These are phyloP conservation scores for Sitophilus oryzae DNA, from an alignment of 1,140 invertebrate species.

Conservation along the genomic window DNA sequence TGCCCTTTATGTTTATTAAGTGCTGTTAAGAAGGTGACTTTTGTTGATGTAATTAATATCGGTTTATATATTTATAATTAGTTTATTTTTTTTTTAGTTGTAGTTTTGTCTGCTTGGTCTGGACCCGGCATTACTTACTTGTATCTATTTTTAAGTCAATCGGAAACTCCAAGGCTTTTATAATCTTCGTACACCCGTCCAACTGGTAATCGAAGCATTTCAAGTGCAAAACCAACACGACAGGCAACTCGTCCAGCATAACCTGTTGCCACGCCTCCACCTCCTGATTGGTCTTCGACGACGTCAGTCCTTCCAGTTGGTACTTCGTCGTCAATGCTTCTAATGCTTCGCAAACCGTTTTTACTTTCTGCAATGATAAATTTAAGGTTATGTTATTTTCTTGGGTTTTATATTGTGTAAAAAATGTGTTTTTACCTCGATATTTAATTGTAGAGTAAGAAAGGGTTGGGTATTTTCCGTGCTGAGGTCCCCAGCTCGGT, in stretches of 20 bases:
- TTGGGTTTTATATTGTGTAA: too few relatives aligned
- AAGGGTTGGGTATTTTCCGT: conserved; percentile 87
- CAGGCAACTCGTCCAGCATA: conserved; percentile 78
- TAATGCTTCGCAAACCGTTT: conserved; percentile 76
- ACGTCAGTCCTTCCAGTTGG: conserved; percentile 77
- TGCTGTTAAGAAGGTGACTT: too few relatives aligned
- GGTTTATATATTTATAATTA: too few relatives aligned
- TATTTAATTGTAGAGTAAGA: conserved; percentile 88
- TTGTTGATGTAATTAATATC: too few relatives aligned
- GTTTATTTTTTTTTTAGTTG: too few relatives aligned
- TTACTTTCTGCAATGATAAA: conserved; percentile 61
- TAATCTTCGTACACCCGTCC: conserved; percentile 82
- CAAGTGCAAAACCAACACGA: conserved; percentile 79
- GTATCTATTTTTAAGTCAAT: conserved; percentile 84
- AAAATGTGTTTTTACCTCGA: conserved; percentile 85
- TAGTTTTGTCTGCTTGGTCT: too few relatives aligned
- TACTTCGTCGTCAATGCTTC: conserved; percentile 78
- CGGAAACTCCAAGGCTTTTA: conserved; percentile 83
- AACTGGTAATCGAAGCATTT: conserved; percentile 84
- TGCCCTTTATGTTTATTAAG: too few relatives aligned
- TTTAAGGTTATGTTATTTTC: too few relatives aligned
- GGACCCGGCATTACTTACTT: conserved; percentile 61
- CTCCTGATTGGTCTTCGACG: conserved; percentile 71
- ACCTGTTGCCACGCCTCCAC: conserved; percentile 82
- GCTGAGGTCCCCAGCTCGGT: conserved; percentile 65